These are phyloP conservation scores for Choristoneura fumiferana DNA, from an alignment of 1,140 invertebrate genomes.

Conservation along the genomic window DNA sequence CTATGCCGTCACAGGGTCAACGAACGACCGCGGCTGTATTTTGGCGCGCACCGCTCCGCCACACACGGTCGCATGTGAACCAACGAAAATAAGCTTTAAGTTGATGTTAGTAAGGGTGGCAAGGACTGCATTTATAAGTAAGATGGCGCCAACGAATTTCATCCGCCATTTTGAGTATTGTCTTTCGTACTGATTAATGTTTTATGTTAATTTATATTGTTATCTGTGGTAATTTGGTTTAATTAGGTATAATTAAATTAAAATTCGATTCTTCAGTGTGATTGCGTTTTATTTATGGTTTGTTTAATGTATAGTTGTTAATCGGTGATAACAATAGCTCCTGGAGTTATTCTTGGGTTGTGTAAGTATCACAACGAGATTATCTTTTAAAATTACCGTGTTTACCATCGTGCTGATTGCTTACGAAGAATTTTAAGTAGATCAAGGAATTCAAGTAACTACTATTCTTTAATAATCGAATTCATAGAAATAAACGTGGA, in stretches of 20 bases:
- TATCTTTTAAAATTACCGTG: too few species aligned
- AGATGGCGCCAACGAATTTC: conserved; percentile 3
- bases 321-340: too few species aligned
- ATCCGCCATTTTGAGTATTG: conserved; percentile 16
- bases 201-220: conserved; percentile 2
- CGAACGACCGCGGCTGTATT: conserved; percentile 12
- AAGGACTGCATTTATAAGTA: not conserved
- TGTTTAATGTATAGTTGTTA: not conserved
- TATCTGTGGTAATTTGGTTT: conserved; percentile 12
- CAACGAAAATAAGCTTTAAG: not conserved
- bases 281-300: not conserved
- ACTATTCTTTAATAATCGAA: too few species aligned
- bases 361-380: too few species aligned
- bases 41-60: not conserved
- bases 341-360: too few species aligned
- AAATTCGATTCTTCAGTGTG: not conserved
- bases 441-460: too few species aligned
- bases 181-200: conserved; percentile 8
- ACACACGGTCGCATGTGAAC: not conserved
- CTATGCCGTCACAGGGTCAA: conserved; percentile 5
- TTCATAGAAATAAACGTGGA: too few species aligned
- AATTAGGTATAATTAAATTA: conserved; percentile 12
- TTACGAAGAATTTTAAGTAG: too few species aligned
- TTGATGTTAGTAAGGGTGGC: not conserved
- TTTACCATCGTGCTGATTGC: too few species aligned